Evolutionary conservation across 2,113 vertebrate genomes (phyloP).

Genomic region (Oplegnathus fasciatus): DNA sequence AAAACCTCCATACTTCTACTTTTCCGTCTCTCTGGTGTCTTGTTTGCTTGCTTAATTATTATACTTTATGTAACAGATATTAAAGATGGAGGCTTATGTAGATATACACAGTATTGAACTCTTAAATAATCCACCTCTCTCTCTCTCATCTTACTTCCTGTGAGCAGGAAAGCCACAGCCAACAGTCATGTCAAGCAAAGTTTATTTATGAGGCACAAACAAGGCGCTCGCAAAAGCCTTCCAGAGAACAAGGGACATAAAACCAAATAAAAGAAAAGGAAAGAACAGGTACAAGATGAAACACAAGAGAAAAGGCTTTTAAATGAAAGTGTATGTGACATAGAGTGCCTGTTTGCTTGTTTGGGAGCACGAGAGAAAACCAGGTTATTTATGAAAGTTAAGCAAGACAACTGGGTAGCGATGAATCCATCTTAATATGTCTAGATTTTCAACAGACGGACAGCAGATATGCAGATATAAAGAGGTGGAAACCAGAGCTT

Average conservation of each 20-base stretch:
- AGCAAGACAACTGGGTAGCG: background rate
- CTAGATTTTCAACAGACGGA: background rate
- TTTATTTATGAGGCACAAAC: constrained; percentile 31
- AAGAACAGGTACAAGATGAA: constrained; percentile 3
- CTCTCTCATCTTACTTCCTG: background rate
- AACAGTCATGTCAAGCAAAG: constrained; percentile 25
- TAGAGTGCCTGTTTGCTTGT: background rate
- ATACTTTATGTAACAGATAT: constrained; percentile 1
- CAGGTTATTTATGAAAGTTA: background rate
- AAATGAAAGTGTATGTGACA: background rate
- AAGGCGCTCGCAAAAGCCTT: constrained; percentile 22
- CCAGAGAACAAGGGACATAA: constrained; percentile 4
- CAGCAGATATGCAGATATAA: background rate
- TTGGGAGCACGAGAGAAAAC: background rate
- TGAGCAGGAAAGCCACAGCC: background rate
- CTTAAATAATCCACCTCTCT: background rate
- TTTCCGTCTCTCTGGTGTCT: background rate
- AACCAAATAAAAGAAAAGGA: constrained; percentile 9
- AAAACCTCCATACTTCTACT: background rate
- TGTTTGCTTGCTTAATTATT: background rate
- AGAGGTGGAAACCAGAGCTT: background rate
- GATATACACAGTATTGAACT: constrained; percentile 3
- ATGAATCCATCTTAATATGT: background rate
- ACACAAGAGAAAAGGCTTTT: constrained; percentile 5
- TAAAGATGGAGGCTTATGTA: background rate